phyloP scores from a whole-genome alignment of 2,797 vertebrate species.

The Hippopotamyrus pictus region DNA sequence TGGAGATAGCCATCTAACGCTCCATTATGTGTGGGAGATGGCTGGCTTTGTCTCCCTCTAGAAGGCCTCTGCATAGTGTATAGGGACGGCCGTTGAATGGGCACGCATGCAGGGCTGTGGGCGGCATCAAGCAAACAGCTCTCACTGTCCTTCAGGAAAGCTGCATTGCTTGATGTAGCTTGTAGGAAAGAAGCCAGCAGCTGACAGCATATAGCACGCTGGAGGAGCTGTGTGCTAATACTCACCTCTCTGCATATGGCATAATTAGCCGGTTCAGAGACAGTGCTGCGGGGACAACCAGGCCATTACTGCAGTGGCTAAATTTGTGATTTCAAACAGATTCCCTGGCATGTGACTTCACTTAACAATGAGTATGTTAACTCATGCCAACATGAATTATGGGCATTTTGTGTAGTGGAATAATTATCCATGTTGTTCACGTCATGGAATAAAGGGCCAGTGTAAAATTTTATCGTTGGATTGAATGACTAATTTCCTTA shows the following conservation, averaged over 20 bases:
- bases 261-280: background rate
- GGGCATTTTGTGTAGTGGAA: conserved; percentile 56
- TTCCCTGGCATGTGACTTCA: conserved; percentile 39
- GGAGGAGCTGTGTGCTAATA: background rate
- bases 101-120: background rate
- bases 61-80: background rate
- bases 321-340: background rate
- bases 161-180: background rate
- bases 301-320: background rate
- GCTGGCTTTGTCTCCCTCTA: background rate
- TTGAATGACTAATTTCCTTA: background rate
- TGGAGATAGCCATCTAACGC: background rate
- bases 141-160: background rate
- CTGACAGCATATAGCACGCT: background rate
- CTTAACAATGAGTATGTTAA: conserved; percentile 35
- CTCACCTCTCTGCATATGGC: background rate
- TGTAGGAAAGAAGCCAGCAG: background rate
- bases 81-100: background rate
- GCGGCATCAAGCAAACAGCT: background rate
- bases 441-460: conserved; percentile 37
- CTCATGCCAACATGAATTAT: conserved; percentile 60
- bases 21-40: background rate
- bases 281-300: background rate
- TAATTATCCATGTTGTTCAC: conserved; percentile 58
- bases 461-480: background rate